A percentile compares a stretch with the other conserved stretches of the same genome.
phyloP scores from a whole-genome alignment of 23 tunicate genomes.

The Trididemnum miniatum region DNA sequence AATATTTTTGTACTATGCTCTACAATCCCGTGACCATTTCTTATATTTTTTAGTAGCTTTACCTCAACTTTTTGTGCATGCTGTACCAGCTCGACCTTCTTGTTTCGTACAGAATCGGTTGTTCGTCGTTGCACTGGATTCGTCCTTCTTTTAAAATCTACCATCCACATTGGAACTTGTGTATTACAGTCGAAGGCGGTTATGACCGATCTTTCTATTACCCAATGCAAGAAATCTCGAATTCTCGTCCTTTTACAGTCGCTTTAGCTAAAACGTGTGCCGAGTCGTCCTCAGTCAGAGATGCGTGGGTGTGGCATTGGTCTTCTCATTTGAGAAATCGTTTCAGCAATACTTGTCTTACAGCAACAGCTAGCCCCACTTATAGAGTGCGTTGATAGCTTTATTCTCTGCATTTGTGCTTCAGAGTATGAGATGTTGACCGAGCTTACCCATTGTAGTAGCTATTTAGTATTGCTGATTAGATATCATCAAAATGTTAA shows the following conservation, averaged over 20 bases:
- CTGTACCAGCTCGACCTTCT: too few relatives aligned
- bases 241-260: slow-evolving; percentile 5
- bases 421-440: too few relatives aligned
- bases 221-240: not conserved
- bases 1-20: too few relatives aligned
- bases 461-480: too few relatives aligned
- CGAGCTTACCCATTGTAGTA: too few relatives aligned
- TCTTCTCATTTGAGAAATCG: slow-evolving; percentile 69
- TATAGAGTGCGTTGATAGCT: slow-evolving; percentile 59
- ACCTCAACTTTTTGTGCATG: too few relatives aligned
- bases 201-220: slow-evolving; percentile 12
- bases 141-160: slow-evolving; percentile 42
- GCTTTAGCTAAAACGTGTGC: slow-evolving; percentile 34
- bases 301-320: slow-evolving; percentile 91
- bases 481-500: too few relatives aligned
- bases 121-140: slow-evolving; percentile 37
- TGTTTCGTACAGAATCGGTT: slow-evolving; percentile 29
- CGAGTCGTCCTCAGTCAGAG: slow-evolving; percentile 7
- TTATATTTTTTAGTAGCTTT: too few relatives aligned
- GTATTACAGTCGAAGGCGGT: slow-evolving; percentile 44
- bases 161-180: slow-evolving; percentile 67
- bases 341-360: slow-evolving; percentile 51
- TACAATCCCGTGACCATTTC: too few relatives aligned
- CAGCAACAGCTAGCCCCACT: slow-evolving; percentile 71
- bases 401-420: too few relatives aligned